Evolutionary conservation across 1,140 invertebrate species (phyloP), one percentile per base, ranked within the genome.

Genomic region (Sarcophaga peregrina): DNA sequence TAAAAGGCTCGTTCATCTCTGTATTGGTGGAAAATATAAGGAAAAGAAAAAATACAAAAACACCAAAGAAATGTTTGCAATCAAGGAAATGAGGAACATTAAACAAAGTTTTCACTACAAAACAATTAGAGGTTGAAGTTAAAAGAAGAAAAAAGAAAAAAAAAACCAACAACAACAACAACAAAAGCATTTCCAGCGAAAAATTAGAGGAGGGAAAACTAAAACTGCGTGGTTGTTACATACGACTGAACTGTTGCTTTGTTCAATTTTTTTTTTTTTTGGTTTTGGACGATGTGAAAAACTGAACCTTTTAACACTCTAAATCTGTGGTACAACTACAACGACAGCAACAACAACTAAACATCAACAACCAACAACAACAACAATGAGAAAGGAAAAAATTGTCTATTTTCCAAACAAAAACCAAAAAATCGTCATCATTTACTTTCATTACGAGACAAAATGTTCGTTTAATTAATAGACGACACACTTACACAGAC

Each of bases 41-140:
- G 8, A 15, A 13, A 5, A 68, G 8, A 68, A n/a, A 68, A 68
- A 20, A 68, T 58, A 15, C 52, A 58, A 9, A 17, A 68, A 68
- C 4, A 68, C 20, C 17, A 68, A 68, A 68, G 62, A 58, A 58
- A 58, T 58, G 54, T 58, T 15, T 58, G 62, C 62, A 68, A 68
- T 68, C 62, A 68, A 68, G 62, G 62, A 68, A 68, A 68, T 68
- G 62, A 68, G 62, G n/a, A 68, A 68, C 62, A 68, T 68, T 68
- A 68, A 68, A 68, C 17, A 68, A 68, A 68, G 20, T 68, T 68
- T 68, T 68, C 62, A 68, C 62, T 68, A 20, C 20, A 68, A 37
- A 58, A 68, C 62, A 68, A 68, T 68, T 68, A 58, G 54, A 58
- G 54, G 54, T 58, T 58, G 54, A 58, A 58, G 54, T 58, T n/a